Evolutionary conservation across 2,113 vertebrate species (phyloP).

Genomic region (Alligator mississippiensis): DNA sequence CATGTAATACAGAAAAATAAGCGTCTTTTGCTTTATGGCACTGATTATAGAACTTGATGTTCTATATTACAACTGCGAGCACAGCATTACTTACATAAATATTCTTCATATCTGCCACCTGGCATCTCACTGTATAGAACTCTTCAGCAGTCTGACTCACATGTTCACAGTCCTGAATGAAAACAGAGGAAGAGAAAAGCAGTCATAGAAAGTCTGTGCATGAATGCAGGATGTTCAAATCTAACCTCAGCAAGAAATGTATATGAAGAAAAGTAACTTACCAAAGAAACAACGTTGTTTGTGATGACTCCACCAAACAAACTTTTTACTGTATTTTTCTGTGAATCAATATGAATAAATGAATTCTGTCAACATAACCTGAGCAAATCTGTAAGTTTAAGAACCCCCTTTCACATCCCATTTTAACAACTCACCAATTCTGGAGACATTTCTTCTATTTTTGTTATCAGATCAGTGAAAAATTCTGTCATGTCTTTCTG

Average conservation of each 20-base stretch:
- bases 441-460: slow-evolving; percentile 99
- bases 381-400: neutral
- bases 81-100: slow-evolving; percentile 91
- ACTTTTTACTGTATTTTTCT: slow-evolving; percentile 99
- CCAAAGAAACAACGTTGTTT: slow-evolving; percentile 98
- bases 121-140: slow-evolving; percentile 98
- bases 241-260: neutral
- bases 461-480: slow-evolving; percentile 98
- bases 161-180: slow-evolving; percentile 94
- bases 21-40: too few relatives aligned
- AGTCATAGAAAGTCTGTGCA: neutral
- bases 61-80: neutral
- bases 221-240: neutral
- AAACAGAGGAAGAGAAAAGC: neutral
- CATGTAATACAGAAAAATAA: accelerated
- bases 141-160: slow-evolving; percentile 99
- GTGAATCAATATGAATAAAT: slow-evolving; percentile 50
- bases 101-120: slow-evolving; percentile 99
- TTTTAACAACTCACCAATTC: slow-evolving; percentile 86
- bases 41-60: neutral
- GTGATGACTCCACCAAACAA: slow-evolving; percentile 98
- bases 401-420: neutral
- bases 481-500: slow-evolving; percentile 99
- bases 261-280: slow-evolving; percentile 73
- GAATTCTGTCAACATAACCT: slow-evolving; percentile 59